phyloP scores from a whole-genome alignment of 1,140 invertebrate genomes.

The Globodera ellingtonae region DNA sequence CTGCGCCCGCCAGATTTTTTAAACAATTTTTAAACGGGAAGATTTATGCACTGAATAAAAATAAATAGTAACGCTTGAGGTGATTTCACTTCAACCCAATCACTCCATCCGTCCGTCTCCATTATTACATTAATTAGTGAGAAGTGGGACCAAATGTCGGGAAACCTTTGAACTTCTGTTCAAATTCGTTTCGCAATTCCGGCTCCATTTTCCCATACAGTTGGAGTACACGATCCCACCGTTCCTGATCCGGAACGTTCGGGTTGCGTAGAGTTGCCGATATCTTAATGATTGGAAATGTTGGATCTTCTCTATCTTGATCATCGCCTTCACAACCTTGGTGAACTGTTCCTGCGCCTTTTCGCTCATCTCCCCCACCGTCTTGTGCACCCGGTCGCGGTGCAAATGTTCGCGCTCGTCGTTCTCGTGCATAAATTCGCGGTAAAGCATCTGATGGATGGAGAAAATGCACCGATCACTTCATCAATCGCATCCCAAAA shows the following conservation, averaged over 20 bases:
- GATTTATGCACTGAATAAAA: no score
- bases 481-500: not conserved
- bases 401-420: conserved; percentile 43
- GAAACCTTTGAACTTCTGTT: conserved; percentile 45
- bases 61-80: no score
- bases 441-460: conserved; percentile 37
- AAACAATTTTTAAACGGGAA: no score
- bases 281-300: conserved; percentile 34
- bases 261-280: conserved; percentile 45
- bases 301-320: not conserved
- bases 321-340: conserved; percentile 28
- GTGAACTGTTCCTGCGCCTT: conserved; percentile 49
- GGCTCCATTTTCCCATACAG: conserved; percentile 48
- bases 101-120: not conserved
- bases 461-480: not conserved
- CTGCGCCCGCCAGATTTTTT: no score
- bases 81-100: no score
- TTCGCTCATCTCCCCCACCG: conserved; percentile 43
- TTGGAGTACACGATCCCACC: conserved; percentile 38
- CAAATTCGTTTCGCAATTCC: conserved; percentile 40
- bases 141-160: conserved; percentile 1
- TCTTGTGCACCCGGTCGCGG: conserved; percentile 42
- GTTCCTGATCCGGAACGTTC: conserved; percentile 38
- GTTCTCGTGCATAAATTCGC: conserved; percentile 50
- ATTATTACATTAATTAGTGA: not conserved